Evolutionary conservation across 1,140 invertebrate species (phyloP).

Genomic region (Adoxophyes honmai): DNA sequence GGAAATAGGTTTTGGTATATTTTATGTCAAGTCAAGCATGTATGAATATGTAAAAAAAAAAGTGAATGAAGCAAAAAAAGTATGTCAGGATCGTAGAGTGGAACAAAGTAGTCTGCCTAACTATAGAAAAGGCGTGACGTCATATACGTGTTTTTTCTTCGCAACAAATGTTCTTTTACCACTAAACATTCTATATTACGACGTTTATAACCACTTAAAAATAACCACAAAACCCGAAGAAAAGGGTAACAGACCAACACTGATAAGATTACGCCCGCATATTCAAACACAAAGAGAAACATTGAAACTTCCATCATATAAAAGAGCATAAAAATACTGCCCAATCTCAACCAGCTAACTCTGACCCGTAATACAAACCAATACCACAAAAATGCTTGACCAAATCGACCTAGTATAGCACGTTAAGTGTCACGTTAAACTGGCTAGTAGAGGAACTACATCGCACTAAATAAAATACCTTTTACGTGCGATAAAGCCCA

Average conservation of each 20-base stretch:
- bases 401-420: background rate
- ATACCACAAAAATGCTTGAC: background rate
- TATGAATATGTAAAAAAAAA: too few species aligned
- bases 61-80: too few species aligned
- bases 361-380: background rate
- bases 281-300: slow-evolving; percentile 4
- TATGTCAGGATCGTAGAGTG: too few species aligned
- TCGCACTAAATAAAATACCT: slow-evolving; percentile 34
- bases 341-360: background rate
- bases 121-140: too few species aligned
- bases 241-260: background rate
- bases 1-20: too few species aligned
- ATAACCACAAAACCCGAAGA: background rate
- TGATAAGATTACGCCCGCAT: slow-evolving; percentile 6
- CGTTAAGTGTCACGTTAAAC: slow-evolving; percentile 15
- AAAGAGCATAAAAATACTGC: slow-evolving; percentile 11
- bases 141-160: too few species aligned
- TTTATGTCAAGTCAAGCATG: too few species aligned
- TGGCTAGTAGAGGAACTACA: slow-evolving; percentile 20
- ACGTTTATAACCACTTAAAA: background rate
- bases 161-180: too few species aligned
- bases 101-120: too few species aligned
- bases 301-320: slow-evolving; percentile 13
- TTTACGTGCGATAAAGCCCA: slow-evolving; percentile 32
- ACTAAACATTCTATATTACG: too few species aligned